Percentiles rank a stretch among this genome's conserved stretches.
Conservation (phyloP, 2,113 vertebrate species). For the Poeciliopsis turrubarensis region DNA sequence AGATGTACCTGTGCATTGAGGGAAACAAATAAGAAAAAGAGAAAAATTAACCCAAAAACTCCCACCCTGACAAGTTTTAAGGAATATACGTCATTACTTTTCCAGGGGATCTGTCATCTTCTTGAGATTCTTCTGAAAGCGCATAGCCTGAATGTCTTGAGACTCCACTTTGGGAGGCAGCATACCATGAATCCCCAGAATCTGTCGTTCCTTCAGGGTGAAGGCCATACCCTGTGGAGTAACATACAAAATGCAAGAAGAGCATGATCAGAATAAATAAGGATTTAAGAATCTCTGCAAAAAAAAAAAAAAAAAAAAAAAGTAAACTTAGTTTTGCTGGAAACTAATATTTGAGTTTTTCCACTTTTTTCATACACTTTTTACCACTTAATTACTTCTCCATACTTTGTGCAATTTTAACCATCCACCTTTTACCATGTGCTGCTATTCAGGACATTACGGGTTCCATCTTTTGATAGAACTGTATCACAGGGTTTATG, state of each 20-base stretch:
- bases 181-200: constrained; percentile 93
- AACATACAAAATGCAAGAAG: constrained; percentile 7
- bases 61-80: background rate
- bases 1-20: constrained; percentile 86
- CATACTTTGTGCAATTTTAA: too few species aligned
- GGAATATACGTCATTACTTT: constrained; percentile 82
- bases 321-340: background rate
- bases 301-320: background rate
- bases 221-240: constrained; percentile 95
- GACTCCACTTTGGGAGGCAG: constrained; percentile 96
- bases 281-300: background rate
- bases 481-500: too few species aligned
- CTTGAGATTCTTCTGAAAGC: constrained; percentile 92
- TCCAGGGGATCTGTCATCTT: constrained; percentile 90
- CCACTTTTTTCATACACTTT: too few species aligned
- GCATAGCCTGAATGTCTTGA: constrained; percentile 92
- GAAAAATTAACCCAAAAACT: background rate
- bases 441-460: too few species aligned
- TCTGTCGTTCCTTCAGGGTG: constrained; percentile 88
- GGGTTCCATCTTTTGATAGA: too few species aligned
- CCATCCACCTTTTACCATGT: too few species aligned
- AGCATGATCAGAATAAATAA: background rate
- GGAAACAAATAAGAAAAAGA: background rate
- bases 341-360: background rate
- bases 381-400: too few species aligned